These are phyloP conservation scores for Leptoteleia sp. DNA, from an alignment of 1,140 invertebrate genomes.

Conservation along the genomic window DNA sequence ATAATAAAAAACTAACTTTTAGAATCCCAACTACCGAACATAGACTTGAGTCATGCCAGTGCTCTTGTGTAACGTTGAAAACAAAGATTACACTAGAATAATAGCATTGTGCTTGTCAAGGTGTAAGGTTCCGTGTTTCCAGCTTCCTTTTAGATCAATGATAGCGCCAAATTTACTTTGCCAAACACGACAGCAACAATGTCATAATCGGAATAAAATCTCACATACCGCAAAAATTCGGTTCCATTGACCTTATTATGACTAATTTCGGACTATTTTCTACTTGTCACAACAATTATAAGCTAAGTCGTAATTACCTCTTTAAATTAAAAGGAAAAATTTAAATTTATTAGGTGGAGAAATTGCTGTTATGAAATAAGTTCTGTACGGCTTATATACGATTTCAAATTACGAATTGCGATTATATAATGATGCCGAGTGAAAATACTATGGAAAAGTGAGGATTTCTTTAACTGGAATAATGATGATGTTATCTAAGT, in stretches of 20 bases:
- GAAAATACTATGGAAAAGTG: constrained; percentile 22
- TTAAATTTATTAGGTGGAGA: constrained; percentile 44
- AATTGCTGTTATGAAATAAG: constrained; percentile 52
- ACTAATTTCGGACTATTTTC: constrained; percentile 23
- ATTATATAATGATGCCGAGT: constrained; percentile 28
- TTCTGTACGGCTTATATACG: constrained; percentile 15
- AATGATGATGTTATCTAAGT: constrained; percentile 4
- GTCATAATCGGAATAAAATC: constrained; percentile 26
- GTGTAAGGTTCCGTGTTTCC: constrained; percentile 54
- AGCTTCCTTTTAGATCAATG: constrained; percentile 29
- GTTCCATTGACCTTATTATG: constrained; percentile 8
- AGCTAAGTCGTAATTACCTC: constrained; percentile 26
- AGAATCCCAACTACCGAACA: constrained; percentile 5
- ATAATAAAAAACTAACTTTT: constrained; percentile 17
- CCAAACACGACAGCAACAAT: constrained; percentile 9
- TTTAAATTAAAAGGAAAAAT: too few relatives aligned
- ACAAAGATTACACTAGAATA: constrained; percentile 37
- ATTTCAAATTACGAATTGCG: constrained; percentile 21
- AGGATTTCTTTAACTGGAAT: constrained; percentile 7
- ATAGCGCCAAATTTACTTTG: constrained; percentile 52
- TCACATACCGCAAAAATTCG: constrained; percentile 30
- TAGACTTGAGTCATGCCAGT: background rate
- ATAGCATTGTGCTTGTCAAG: constrained; percentile 25
- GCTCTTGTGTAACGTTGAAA: constrained; percentile 17
- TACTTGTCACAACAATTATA: constrained; percentile 24